Base-by-base conservation (phyloP, 1,140 invertebrate genomes). In the Linepithema humile region DNA sequence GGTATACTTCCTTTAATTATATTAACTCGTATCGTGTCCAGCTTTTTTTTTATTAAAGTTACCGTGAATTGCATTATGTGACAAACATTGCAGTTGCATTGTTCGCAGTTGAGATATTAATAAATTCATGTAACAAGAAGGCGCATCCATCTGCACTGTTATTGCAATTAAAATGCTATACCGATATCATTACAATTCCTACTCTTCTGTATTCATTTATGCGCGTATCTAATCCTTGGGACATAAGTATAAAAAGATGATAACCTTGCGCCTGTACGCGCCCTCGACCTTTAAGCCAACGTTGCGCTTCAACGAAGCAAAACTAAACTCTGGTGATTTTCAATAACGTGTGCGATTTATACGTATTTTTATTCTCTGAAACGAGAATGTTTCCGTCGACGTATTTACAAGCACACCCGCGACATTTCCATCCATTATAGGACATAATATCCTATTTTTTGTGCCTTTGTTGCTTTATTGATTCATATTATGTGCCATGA, bases 311-410 rank as follows among this genome's bases (percentile, higher is more conserved):
- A 45, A 43, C 35, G 40, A 69, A 45, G 17, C 74, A 78, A 48
- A 26, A 69, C 17, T 3, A 10, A 15, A 43, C 5, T 2, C 3
- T n/a, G 4, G 6, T 32, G 75, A 80, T 80, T 80, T 69, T 80
- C 64, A 80, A 80, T 80, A 80, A 80, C 35, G 7, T 69, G 62
- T 43, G 43, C 32, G 9, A 48, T 78, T 80, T 80, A 70, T 69
- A 69, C 40, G 4, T 55, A 69, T 80, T 80, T 80, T 55, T 80
- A 69, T 40, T 69, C 57, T 69, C 35, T 80, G 23, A 80, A 69
- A 69, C 50, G 65, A 29, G 62, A 50, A 29, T 35, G 10, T 80
- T 69, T 69, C 23, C 12, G 23, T 50, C 7, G 20, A 55, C 1
- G 50, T 57, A 2, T 70, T 80, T 53, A 29, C 6, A 48, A 17